phyloP scores from a whole-genome alignment of 2,113 vertebrate genomes.

The Pedionomus torquatus region DNA sequence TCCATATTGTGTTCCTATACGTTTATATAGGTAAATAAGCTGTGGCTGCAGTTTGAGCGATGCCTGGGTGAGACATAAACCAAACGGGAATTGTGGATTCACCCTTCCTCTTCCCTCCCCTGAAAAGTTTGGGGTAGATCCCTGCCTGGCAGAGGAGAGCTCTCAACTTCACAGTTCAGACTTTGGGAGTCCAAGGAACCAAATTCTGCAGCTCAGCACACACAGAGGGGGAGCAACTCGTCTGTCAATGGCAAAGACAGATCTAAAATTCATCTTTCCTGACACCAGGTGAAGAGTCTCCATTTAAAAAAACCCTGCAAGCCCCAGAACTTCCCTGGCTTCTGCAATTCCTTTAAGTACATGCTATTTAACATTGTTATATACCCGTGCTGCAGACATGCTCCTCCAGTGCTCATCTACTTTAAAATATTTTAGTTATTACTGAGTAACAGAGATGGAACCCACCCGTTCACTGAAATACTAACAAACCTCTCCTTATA shows the following conservation, averaged over 20 bases:
- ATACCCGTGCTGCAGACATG: neutral
- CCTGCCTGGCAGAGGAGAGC: neutral
- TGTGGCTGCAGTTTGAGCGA: neutral
- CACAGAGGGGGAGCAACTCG: neutral
- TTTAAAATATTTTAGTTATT: neutral
- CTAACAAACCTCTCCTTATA: neutral
- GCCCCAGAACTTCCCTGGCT: neutral
- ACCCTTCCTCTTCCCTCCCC: neutral
- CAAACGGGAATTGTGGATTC: neutral
- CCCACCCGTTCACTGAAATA: neutral
- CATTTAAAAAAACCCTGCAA: neutral
- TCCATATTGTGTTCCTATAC: accelerated
- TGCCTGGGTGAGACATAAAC: neutral
- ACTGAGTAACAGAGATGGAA: neutral
- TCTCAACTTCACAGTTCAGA: neutral
- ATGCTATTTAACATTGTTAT: accelerated
- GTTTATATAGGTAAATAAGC: neutral
- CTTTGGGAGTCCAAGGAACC: neutral
- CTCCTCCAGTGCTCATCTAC: neutral
- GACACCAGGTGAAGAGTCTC: neutral
- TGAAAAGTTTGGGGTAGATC: neutral
- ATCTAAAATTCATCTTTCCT: neutral
- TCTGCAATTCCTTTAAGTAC: neutral
- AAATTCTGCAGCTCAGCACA: neutral
- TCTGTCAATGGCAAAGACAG: neutral